Evolutionary conservation across 2,113 vertebrate species (phyloP).

Genomic region (Patagioenas fasciata): DNA sequence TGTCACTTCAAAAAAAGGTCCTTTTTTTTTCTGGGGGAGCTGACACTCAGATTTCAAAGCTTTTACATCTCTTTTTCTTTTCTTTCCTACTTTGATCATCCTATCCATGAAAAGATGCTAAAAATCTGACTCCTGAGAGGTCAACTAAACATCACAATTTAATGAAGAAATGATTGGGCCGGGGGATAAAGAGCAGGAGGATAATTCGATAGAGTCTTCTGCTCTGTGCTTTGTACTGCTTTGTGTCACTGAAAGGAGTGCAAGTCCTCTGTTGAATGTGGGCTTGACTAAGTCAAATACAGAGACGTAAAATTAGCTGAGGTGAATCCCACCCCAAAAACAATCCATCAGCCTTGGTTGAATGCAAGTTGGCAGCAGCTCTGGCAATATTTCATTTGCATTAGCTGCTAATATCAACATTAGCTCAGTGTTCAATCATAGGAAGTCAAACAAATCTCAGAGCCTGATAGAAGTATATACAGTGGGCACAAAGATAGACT

Average conservation of each 20-base stretch:
- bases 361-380: background rate
- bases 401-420: background rate
- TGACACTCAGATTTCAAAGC: background rate
- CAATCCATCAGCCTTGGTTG: background rate
- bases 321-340: background rate
- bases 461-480: background rate
- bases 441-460: background rate
- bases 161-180: fast-evolving
- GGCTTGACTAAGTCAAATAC: background rate
- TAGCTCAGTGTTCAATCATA: background rate
- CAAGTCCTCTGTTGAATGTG: background rate
- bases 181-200: background rate
- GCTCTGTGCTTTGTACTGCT: background rate
- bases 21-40: background rate
- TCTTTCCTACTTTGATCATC: background rate
- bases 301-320: background rate
- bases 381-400: background rate
- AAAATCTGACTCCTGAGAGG: background rate
- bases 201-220: background rate
- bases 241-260: background rate
- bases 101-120: background rate
- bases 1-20: background rate
- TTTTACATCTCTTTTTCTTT: background rate
- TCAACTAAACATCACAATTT: background rate
- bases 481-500: background rate